Evolutionary conservation across 2,888 invertebrate genomes (phyloP), one percentile per base, ranked within the genome.

Genomic region (Dynastes maya): DNA sequence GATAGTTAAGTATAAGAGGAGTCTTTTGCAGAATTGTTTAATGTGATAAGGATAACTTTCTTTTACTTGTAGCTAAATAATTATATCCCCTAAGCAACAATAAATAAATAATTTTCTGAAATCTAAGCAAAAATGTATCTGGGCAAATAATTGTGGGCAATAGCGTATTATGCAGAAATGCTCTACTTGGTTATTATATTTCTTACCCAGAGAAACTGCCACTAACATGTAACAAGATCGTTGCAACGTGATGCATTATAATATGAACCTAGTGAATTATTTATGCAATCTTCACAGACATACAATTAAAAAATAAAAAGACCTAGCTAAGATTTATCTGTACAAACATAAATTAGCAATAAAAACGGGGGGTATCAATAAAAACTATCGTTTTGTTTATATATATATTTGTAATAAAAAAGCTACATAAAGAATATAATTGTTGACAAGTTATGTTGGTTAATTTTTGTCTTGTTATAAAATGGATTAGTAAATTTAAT

Each of bases 281-380:
- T 64, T 78, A 76, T 78, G 78, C 82, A 83, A 83, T 85, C 84
- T 83, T 84, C 84, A 83, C 85, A 86, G 85, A 87, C 87, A 87
- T 88, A 88, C 86, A 86, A 88, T 88, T 88, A 87, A 87, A 87
- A 87, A 87, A 84, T 74, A 80, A 78, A 78, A 71, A 71, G 74
- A 29, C n/a, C 87, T 88, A 88, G 86, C 87, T 88, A 88, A 87
- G 87, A 87, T 86, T 88, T 88, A 88, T 89, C 85, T 88, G 89
- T 88, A 89, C 88, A 89, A 89, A 89, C 88, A 89, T 87, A 86
- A 88, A 87, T 87, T 88, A 88, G 86, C 86, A 87, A 85, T 87
- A 86, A 87, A 87, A 80, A 78, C 83, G 55, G 29, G 58, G 83
- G 65, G 58, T 79, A 79, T 82, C 70, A 81, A 78, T 82, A 80